Evolutionary conservation across 2,888 invertebrate species (phyloP), one percentile per base, ranked within the genome.

Genomic region (Troides oblongomaculatus): DNA sequence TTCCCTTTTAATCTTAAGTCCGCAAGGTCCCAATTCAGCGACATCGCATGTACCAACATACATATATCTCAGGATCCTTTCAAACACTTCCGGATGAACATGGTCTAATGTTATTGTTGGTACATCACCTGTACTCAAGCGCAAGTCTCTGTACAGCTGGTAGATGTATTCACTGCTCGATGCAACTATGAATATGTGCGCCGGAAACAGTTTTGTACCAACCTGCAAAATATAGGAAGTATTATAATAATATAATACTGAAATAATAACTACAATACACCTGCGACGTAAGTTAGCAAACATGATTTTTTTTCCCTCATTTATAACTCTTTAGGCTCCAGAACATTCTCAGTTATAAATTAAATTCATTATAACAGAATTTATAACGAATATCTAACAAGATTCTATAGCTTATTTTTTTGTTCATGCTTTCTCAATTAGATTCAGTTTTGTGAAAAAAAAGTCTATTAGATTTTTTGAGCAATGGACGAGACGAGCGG

Each of bases 131-230:
- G 72, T 78, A 18, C 65, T 74, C 18, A 74, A 78, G 72, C 78
- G 81, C 36, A 83, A 75, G 8, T 93, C 87, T 69, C 84, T 80
- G 71, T 95, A 93, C 2, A 94, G 75, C 71, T 94, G 93, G 74
- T 93, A 93, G 10, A 97, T 92, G 25, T 93, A 93, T 10, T 94
- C 93, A 71, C 95, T 95, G 73, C 94, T 93, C 0, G 93, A 93
- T 0, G 95, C 94, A 0, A 97, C 82, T 65, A 97, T 94, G 83
- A 94, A 96, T 75, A 94, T 94, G 84, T 97, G 97, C 0, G 95
- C 96, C 0, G 95, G 94, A 86, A 94, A 96, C 3, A 82, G 83
- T 74, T 93, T 93, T 66, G 90, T 84, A 43, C 94, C 94, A 50
- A 95, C 89, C 95, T 95, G 21, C 25, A 57, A 46, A 14, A 46